These are phyloP conservation scores for Geophilus truncorum DNA, from an alignment of 2,888 invertebrate species.

Conservation along the genomic window DNA sequence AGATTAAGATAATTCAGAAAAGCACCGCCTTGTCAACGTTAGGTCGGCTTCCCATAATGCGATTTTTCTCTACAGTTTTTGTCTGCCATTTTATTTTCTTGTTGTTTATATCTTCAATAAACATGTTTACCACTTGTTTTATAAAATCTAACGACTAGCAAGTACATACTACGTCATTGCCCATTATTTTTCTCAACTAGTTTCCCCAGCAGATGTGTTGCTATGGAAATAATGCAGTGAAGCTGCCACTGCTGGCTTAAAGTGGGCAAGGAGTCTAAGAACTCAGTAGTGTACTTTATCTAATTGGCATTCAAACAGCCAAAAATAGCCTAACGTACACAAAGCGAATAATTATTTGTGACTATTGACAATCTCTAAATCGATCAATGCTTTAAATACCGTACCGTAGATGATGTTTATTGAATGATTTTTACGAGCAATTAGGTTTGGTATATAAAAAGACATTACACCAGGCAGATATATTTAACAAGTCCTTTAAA, in stretches of 20 bases:
- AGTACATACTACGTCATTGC: background rate
- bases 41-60: background rate
- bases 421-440: no score
- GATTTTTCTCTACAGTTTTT: background rate
- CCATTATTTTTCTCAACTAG: background rate
- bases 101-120: background rate
- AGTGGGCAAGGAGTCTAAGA: background rate
- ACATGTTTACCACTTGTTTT: background rate
- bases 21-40: background rate
- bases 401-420: no score
- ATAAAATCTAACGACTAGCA: background rate
- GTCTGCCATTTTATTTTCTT: background rate
- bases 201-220: background rate
- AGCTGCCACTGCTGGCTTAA: background rate
- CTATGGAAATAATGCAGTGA: background rate
- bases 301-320: background rate
- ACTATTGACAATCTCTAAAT: background rate
- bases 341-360: background rate
- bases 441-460: no score
- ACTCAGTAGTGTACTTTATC: background rate
- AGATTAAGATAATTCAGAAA: background rate
- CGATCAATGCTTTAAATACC: background rate
- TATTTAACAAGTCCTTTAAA: no score
- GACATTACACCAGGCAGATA: no score
- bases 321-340: background rate